Base-by-base conservation (phyloP, 2,888 invertebrate species). In the Callosobruchus maculatus region DNA sequence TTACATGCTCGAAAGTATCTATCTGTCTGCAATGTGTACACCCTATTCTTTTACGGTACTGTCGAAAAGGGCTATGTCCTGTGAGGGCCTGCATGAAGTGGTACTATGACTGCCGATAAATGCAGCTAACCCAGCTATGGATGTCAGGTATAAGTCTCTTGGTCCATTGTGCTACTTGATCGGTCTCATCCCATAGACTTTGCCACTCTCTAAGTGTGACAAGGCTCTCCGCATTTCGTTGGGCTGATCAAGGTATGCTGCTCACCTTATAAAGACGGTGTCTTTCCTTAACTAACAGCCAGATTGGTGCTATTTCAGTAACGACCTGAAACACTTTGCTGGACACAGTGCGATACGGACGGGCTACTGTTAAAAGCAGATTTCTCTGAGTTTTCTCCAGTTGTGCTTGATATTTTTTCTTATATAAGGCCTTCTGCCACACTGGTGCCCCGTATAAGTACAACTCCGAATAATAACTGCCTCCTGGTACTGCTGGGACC, bases 71-170 rank as follows among this genome's bases (percentile, higher is more conserved):
- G 1, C 75, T 73, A 67, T 77, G 74, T 18, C 73, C 74, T 21
- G 73, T 74, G 3, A 78, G 67, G 13, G 74, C 31, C 68, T 76
- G 76, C 0, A 75, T 76, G 2, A 74, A 4, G 31, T 74, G 13
- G 73, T 74, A 76, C 21, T 73, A 70, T 4, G 71, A 49, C 13
- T 74, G n/a, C 31, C 69, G 26, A 68, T 68, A 71, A n/a, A 71
- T 66, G 20, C 73, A 71, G 0, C 69, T 66, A 1, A 71, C 7
- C 76, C 77, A 75, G 67, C 18, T 0, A 21, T 69, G 70, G 2
- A 77, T 70, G 67, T 72, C 22, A n/a, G 71, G 71, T 18, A 77
- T 77, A 2, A 75, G 67, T 0, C 67, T 20, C 13, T 68, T 72
- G 2, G 74, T 70, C n/a, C n/a, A n/a, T n/a, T n/a, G n/a, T n/a